A percentile compares a stretch with the other conserved stretches of the same genome.
Evolutionary conservation across 1,140 invertebrate genomes (phyloP).

Genomic region (Macrotrachela quadricornifera): DNA sequence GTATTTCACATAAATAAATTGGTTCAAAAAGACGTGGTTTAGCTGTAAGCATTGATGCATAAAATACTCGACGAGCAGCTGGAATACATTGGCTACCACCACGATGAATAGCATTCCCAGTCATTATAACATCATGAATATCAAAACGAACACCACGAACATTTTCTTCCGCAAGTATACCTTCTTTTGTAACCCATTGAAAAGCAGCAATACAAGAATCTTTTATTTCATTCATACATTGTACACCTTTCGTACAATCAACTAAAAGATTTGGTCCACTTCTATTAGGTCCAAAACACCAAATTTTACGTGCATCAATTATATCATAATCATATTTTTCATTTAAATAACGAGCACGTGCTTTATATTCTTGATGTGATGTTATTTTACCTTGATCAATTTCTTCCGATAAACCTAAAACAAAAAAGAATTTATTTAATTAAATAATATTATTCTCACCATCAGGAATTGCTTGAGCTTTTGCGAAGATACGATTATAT

Average conservation of each 20-base stretch:
- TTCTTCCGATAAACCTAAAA: neutral
- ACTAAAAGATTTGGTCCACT: neutral
- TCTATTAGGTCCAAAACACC: neutral
- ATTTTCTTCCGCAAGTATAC: constrained; percentile 93
- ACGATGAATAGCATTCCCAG: constrained; percentile 98
- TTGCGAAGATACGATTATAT: constrained; percentile 11
- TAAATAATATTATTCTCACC: too few relatives aligned
- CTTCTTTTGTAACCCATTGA: constrained; percentile 96
- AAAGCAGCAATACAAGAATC: constrained; percentile 34
- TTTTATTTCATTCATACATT: neutral
- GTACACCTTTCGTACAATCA: neutral
- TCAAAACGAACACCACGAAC: constrained; percentile 88
- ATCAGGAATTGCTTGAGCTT: neutral
- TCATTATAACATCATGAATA: constrained; percentile 93
- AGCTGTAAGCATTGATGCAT: constrained; percentile 79
- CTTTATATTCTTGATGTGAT: neutral
- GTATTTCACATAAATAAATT: constrained; percentile 94
- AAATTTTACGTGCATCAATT: neutral
- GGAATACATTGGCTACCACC: constrained; percentile 99
- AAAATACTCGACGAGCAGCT: constrained; percentile 83
- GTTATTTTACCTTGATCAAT: neutral
- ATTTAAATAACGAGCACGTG: neutral
- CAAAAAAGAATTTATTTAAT: too few relatives aligned
- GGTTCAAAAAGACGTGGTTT: constrained; percentile 82
- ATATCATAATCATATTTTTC: neutral